phyloP scores from a whole-genome alignment of 1,140 invertebrate genomes.

The Wiebesia pumilae region DNA sequence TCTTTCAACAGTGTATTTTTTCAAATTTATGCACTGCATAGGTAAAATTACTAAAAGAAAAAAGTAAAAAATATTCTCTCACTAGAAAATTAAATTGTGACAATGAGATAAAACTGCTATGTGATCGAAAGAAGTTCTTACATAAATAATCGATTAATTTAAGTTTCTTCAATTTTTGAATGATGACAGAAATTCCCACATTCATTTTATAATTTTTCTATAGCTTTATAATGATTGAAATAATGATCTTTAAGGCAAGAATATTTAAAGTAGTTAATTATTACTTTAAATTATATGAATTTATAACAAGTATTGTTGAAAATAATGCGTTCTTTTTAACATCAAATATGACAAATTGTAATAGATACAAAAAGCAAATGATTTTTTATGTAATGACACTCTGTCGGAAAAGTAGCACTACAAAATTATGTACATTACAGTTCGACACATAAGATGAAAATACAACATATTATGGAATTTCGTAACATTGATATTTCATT shows the following conservation, averaged over 20 bases:
- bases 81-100: background rate
- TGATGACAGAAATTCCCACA: background rate
- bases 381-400: background rate
- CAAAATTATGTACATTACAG: conserved; percentile 13
- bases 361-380: background rate
- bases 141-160: background rate
- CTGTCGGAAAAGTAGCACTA: background rate
- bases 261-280: too few species aligned
- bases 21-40: background rate
- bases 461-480: conserved; percentile 5
- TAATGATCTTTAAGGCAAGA: too few species aligned
- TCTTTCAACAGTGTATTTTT: background rate
- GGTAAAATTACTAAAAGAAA: background rate
- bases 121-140: background rate
- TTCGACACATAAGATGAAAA: background rate
- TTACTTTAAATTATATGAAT: background rate
- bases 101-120: background rate
- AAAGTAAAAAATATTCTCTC: background rate
- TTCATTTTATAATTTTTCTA: background rate
- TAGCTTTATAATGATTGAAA: background rate
- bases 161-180: background rate
- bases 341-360: background rate
- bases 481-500: background rate
- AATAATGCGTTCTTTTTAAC: background rate
- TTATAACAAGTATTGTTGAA: background rate